Conservation (phyloP, 2,113 vertebrate species). For the Thunnus maccoyii region DNA sequence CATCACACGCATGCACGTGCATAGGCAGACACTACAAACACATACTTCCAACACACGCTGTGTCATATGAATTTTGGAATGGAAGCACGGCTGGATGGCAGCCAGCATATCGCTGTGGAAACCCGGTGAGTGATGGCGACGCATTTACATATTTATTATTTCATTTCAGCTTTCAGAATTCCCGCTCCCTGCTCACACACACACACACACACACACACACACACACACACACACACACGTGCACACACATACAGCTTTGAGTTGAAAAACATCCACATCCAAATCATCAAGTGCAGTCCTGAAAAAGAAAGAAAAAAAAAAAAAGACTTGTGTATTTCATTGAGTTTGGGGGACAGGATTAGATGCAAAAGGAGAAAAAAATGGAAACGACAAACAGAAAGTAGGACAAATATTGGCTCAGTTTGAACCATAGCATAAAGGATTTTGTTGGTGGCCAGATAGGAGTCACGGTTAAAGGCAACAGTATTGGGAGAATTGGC, state of each 20-base stretch:
- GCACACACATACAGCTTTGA: neutral
- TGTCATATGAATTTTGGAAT: slow-evolving; percentile 56
- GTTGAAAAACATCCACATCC: slow-evolving; percentile 44
- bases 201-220: neutral
- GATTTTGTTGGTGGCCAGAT: slow-evolving; percentile 55
- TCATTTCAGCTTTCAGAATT: slow-evolving; percentile 50
- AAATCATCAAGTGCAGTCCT: slow-evolving; percentile 40
- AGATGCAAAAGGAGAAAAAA: slow-evolving; percentile 21
- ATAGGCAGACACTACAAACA: slow-evolving; percentile 22
- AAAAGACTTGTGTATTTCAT: slow-evolving; percentile 21
- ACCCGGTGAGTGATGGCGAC: slow-evolving; percentile 56
- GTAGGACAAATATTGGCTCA: slow-evolving; percentile 57
- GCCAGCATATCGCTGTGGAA: slow-evolving; percentile 64
- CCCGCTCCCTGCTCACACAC: slow-evolving; percentile 27
- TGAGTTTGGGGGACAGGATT: slow-evolving; percentile 48
- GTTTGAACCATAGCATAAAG: slow-evolving; percentile 37
- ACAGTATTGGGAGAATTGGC: slow-evolving; percentile 14
- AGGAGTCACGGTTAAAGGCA: slow-evolving; percentile 26
- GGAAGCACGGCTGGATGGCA: slow-evolving; percentile 54
- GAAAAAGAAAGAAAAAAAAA: neutral
- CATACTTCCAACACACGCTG: slow-evolving; percentile 24
- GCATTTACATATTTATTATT: slow-evolving; percentile 77
- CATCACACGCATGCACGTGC: neutral
- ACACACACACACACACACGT: slow-evolving; percentile 2
- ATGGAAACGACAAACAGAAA: slow-evolving; percentile 54